Evolutionary conservation across 2,113 vertebrate species (phyloP).

Genomic region (Mionectes macconnelli): DNA sequence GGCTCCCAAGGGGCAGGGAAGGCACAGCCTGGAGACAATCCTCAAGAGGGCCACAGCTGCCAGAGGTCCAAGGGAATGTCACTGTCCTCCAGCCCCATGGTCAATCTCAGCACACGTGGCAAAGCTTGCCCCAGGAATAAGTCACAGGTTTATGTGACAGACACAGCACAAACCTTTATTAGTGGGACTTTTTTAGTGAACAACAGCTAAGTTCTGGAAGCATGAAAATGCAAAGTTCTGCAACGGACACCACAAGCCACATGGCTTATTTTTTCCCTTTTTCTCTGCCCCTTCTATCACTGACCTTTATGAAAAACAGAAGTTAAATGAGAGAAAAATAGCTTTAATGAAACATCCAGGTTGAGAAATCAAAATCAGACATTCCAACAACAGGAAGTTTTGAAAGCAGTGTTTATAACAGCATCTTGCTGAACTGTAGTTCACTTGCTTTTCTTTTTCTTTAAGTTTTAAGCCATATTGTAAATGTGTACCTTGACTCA

Average conservation of each 20-base stretch:
- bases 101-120: background rate
- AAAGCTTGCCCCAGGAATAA: background rate
- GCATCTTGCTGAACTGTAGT: background rate
- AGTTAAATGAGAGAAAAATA: constrained; percentile 51
- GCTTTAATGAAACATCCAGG: constrained; percentile 41
- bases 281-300: background rate
- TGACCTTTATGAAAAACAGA: constrained; percentile 56
- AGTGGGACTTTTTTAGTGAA: background rate
- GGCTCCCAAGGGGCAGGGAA: fast-evolving
- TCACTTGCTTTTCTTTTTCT: background rate
- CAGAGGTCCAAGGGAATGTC: background rate
- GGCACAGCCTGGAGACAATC: fast-evolving
- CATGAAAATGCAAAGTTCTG: background rate
- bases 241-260: background rate
- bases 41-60: background rate
- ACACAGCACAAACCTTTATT: background rate
- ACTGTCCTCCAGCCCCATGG: background rate
- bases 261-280: background rate
- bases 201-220: background rate
- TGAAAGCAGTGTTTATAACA: constrained; percentile 17
- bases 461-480: background rate
- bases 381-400: constrained; percentile 55
- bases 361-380: constrained; percentile 51
- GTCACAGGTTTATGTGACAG: background rate
- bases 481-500: background rate